A percentile compares a stretch with the other conserved stretches of the same genome.
These are phyloP conservation scores for Chymomyza fuscimana DNA, from an alignment of 2,888 invertebrate genomes.

Conservation along the genomic window DNA sequence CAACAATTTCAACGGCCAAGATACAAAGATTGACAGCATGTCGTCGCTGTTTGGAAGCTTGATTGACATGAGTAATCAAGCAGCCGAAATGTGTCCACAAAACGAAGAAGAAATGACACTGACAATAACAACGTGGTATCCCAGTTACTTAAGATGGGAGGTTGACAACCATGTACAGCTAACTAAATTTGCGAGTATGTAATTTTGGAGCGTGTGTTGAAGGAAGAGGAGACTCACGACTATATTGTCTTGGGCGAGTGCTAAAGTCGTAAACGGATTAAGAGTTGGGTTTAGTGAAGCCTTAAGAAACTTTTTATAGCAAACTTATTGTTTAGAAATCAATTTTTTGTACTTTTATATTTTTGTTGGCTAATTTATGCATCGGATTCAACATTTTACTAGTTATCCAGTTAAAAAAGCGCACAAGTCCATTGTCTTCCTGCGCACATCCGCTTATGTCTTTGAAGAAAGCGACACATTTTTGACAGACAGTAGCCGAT, in stretches of 20 bases:
- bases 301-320: not conserved
- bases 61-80: slow-evolving; percentile 80
- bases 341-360: not conserved
- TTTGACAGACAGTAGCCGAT: slow-evolving; percentile 71
- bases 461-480: slow-evolving; percentile 74
- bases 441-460: slow-evolving; percentile 41
- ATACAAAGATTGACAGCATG: slow-evolving; percentile 79
- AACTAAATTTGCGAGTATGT: not conserved
- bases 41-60: slow-evolving; percentile 77
- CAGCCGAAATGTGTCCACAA: slow-evolving; percentile 77
- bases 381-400: slow-evolving; percentile 56
- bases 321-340: not conserved
- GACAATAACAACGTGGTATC: slow-evolving; percentile 47
- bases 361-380: slow-evolving; percentile 51
- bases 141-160: slow-evolving; percentile 2
- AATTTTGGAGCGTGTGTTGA: not conserved
- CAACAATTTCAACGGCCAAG: slow-evolving; percentile 69
- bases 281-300: not conserved
- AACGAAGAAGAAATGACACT: slow-evolving; percentile 73
- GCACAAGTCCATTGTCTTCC: slow-evolving; percentile 60
- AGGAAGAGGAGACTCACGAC: slow-evolving; percentile 1
- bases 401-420: slow-evolving; percentile 17
- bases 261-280: not conserved
- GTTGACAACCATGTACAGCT: slow-evolving; percentile 6
- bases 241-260: slow-evolving; percentile 4